Evolutionary conservation across 2,797 vertebrate species (phyloP).

Genomic region (Tragelaphus eurycerus): DNA sequence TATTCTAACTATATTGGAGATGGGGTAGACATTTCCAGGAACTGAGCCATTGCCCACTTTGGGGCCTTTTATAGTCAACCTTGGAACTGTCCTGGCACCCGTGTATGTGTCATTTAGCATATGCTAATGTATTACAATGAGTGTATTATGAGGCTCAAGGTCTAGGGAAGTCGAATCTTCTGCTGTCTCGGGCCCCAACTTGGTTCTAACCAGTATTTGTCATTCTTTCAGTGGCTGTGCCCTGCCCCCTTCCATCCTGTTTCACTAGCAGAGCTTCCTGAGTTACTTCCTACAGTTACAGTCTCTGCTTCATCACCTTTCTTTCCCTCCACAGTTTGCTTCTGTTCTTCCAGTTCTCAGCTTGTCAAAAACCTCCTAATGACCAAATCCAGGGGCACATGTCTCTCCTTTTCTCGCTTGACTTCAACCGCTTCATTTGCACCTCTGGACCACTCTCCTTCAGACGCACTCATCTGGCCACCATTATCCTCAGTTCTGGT

Average conservation of each 20-base stretch:
- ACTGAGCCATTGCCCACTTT: not conserved
- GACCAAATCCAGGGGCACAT: not conserved
- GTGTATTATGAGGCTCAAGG: not conserved
- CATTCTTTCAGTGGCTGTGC: not conserved
- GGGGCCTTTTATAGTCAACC: not conserved
- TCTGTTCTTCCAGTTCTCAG: no score
- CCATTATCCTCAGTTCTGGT: accelerated
- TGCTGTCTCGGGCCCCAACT: not conserved
- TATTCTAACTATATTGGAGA: not conserved
- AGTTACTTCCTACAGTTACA: accelerated
- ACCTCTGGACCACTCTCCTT: accelerated
- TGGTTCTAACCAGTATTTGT: not conserved
- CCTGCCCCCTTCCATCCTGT: not conserved
- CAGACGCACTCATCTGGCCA: not conserved
- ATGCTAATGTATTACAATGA: not conserved
- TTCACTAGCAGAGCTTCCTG: not conserved
- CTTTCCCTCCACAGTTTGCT: not conserved
- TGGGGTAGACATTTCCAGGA: not conserved
- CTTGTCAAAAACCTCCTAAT: not conserved
- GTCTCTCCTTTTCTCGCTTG: not conserved
- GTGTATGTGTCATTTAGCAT: not conserved
- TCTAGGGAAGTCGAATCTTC: not conserved
- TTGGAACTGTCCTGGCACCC: not conserved
- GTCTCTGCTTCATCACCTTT: no score
- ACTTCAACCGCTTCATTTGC: not conserved